Evolutionary conservation across 64 coral and sea anemone species (phyloP).

Genomic region (Montipora capricornis): DNA sequence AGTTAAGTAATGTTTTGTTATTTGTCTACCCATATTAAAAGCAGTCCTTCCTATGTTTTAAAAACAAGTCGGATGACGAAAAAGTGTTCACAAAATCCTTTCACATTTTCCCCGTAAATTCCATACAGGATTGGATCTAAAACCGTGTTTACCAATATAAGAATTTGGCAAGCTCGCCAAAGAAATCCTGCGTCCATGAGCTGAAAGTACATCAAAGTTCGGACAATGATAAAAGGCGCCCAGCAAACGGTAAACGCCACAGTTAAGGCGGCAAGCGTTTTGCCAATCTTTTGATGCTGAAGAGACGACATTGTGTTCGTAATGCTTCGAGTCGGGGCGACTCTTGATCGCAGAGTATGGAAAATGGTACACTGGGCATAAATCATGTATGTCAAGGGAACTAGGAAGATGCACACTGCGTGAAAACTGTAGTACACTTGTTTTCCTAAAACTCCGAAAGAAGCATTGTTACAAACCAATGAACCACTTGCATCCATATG

Average conservation of each 20-base stretch:
- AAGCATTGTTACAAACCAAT: conserved; percentile 16
- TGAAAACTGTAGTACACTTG: conserved; percentile 58
- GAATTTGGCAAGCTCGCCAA: conserved; percentile 34
- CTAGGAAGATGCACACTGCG: conserved; percentile 19
- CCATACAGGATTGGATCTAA: conserved; percentile 51
- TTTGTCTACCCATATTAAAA: too few species aligned
- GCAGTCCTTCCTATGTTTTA: not conserved
- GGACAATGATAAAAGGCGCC: conserved; percentile 46
- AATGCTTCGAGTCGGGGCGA: not conserved
- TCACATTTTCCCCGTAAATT: conserved; percentile 29
- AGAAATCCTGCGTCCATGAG: conserved; percentile 3
- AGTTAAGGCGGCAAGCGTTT: conserved; percentile 9
- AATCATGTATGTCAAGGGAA: conserved; percentile 23
- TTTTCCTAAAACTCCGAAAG: conserved; percentile 36
- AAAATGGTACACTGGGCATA: conserved; percentile 29
- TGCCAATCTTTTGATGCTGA: conserved; percentile 23
- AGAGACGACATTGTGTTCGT: not conserved
- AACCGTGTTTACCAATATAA: conserved; percentile 28
- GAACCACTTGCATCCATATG: not conserved
- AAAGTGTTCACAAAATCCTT: not conserved
- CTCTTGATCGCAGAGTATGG: not conserved
- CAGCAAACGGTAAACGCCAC: conserved; percentile 47
- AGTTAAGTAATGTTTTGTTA: too few species aligned
- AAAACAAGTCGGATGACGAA: not conserved
- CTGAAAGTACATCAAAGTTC: conserved; percentile 60